Evolutionary conservation across 2,797 vertebrate genomes (phyloP).

Genomic region (Danio choprae): DNA sequence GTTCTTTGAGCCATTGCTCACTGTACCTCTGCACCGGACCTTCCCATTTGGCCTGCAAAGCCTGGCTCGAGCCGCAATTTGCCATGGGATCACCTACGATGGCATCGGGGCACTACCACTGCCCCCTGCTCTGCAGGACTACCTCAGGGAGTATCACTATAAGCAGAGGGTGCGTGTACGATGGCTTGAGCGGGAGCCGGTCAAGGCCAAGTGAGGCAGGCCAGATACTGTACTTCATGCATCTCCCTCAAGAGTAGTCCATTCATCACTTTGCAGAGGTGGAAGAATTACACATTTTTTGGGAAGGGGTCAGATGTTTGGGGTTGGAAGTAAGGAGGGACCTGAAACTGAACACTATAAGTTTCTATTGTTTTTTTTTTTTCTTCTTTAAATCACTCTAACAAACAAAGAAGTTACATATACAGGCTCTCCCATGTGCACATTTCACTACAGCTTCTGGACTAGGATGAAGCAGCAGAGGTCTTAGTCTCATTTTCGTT

Average conservation of each 20-base stretch:
- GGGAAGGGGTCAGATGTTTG: conserved; percentile 48
- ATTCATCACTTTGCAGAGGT: conserved; percentile 50
- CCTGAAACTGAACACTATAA: conserved; percentile 73
- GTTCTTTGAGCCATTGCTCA: conserved; percentile 98
- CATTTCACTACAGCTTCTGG: conserved; percentile 53
- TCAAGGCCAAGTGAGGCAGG: conserved; percentile 88
- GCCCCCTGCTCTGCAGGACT: conserved; percentile 95
- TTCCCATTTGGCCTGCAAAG: conserved; percentile 97
- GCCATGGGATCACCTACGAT: conserved; percentile 94
- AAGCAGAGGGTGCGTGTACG: conserved; percentile 99
- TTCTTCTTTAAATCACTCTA: conserved; percentile 74
- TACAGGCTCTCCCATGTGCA: conserved; percentile 77
- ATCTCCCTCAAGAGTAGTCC: conserved; percentile 37
- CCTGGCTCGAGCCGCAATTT: conserved; percentile 94
- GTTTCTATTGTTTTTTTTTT: conserved; percentile 77
- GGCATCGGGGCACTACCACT: conserved; percentile 93
- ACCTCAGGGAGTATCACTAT: conserved; percentile 99
- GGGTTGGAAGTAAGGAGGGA: conserved; percentile 37
- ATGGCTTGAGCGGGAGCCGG: conserved; percentile 95
- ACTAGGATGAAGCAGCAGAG: conserved; percentile 23
- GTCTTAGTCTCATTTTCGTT: conserved; percentile 18
- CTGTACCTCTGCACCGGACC: conserved; percentile 93
- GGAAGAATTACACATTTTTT: not conserved
- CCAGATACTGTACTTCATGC: not conserved
- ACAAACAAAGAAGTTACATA: conserved; percentile 69